A percentile compares a stretch with the other conserved stretches of the same genome.
phyloP scores from a whole-genome alignment of 2,888 invertebrate species.

The Pristionchus entomophagus region DNA sequence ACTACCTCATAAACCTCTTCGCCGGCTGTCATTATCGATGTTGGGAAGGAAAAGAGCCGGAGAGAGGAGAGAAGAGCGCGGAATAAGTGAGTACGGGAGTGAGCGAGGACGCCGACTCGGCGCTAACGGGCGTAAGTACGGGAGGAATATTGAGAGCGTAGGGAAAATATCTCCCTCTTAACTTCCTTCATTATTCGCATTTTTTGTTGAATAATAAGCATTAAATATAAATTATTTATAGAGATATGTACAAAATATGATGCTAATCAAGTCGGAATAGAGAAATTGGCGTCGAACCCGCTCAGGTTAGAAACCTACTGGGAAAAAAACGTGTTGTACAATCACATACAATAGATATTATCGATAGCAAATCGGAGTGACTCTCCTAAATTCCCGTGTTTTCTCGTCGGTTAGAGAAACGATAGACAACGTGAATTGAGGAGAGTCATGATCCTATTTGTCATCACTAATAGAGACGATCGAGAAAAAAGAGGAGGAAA shows the following conservation, averaged over 20 bases:
- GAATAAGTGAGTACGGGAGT: conserved; percentile 12
- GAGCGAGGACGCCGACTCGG: neutral
- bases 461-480: neutral
- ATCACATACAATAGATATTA: too few species aligned
- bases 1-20: conserved; percentile 40
- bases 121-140: neutral
- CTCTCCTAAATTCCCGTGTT: too few species aligned
- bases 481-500: neutral
- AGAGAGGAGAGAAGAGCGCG: neutral
- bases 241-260: neutral
- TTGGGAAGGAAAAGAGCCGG: neutral
- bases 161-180: neutral
- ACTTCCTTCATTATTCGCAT: neutral
- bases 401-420: too few species aligned
- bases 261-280: neutral
- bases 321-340: neutral
- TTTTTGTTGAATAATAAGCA: too few species aligned
- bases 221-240: conserved; percentile 5
- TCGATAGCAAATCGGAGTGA: too few species aligned
- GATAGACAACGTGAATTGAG: too few species aligned
- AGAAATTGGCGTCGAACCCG: neutral
- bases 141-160: neutral
- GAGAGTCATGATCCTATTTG: too few species aligned
- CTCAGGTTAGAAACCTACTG: neutral
- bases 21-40: conserved; percentile 15